A percentile compares a stretch with the other conserved stretches of the same genome.
Conservation (phyloP, 2,888 invertebrate genomes). For the Sphaeridia pumilis region DNA sequence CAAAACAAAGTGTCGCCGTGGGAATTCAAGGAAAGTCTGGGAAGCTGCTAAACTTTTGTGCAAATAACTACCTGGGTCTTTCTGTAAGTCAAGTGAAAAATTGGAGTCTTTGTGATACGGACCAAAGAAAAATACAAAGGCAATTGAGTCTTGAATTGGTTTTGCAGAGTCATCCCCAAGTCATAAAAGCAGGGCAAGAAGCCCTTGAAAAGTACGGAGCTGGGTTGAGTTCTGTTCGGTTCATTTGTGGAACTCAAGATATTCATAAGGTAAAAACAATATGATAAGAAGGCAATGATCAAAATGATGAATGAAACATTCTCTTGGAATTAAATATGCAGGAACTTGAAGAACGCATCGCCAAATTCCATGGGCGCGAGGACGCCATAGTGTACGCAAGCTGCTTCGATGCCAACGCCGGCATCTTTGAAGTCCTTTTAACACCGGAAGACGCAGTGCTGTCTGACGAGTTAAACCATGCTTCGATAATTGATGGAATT, state of each 20-base stretch:
- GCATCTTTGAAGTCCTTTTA: conserved; percentile 65
- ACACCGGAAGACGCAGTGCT: conserved; percentile 70
- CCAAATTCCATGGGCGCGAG: conserved; percentile 68
- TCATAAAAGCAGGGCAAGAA: conserved; percentile 60
- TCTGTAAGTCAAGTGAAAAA: conserved; percentile 58
- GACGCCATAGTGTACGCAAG: conserved; percentile 79
- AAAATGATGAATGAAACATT: background rate
- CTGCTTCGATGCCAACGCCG: conserved; percentile 87
- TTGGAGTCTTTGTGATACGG: too few relatives aligned
- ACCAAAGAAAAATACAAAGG: too few relatives aligned
- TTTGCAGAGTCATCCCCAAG: conserved; percentile 74
- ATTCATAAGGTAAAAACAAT: conserved; percentile 65
- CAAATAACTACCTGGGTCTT: conserved; percentile 83
- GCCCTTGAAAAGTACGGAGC: conserved; percentile 68
- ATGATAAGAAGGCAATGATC: too few relatives aligned
- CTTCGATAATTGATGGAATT: conserved; percentile 86
- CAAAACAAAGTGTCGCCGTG: conserved; percentile 64
- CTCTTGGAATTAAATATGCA: conserved; percentile 39
- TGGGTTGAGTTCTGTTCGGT: conserved; percentile 79
- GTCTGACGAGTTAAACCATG: conserved; percentile 82
- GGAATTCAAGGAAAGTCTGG: conserved; percentile 49
- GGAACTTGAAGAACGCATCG: conserved; percentile 65
- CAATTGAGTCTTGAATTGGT: too few relatives aligned
- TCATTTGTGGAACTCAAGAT: conserved; percentile 82
- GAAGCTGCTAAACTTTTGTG: conserved; percentile 73